Percentiles rank a stretch among this genome's conserved stretches.
These are phyloP conservation scores for Caenorhabditis remanei DNA, from an alignment of 1,140 invertebrate genomes.

Conservation along the genomic window DNA sequence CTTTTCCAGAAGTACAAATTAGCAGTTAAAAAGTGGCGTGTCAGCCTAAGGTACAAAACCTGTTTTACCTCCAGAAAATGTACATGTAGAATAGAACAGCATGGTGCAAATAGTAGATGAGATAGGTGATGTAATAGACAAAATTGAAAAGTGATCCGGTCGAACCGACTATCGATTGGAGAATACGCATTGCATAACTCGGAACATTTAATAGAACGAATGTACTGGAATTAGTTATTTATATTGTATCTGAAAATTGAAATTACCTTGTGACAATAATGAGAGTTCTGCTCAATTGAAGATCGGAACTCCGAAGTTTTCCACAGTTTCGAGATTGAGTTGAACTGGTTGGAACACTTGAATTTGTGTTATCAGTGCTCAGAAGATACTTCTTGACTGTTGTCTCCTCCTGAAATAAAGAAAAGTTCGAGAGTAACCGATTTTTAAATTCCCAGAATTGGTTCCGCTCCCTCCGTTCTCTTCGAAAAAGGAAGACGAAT, in stretches of 20 bases:
- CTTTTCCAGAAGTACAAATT: too few species aligned
- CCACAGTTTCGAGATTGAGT: slow-evolving; percentile 68
- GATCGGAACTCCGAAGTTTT: slow-evolving; percentile 74
- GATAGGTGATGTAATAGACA: slow-evolving; percentile 74
- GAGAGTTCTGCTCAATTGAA: slow-evolving; percentile 75
- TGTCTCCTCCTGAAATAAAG: slow-evolving; percentile 70
- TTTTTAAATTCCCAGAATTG: too few species aligned
- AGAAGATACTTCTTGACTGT: slow-evolving; percentile 60
- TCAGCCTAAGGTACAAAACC: too few species aligned
- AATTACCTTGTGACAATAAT: slow-evolving; percentile 76
- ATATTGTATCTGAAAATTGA: not conserved
- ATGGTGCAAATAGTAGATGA: slow-evolving; percentile 77
- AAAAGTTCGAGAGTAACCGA: not conserved
- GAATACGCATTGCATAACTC: slow-evolving; percentile 74
- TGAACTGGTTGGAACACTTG: slow-evolving; percentile 24
- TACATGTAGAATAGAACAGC: slow-evolving; percentile 78
- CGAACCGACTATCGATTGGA: slow-evolving; percentile 67
- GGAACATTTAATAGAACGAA: slow-evolving; percentile 77
- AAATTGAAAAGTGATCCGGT: slow-evolving; percentile 69
- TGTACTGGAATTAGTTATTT: slow-evolving; percentile 69
- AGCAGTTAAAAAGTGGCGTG: too few species aligned
- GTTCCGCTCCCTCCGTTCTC: too few species aligned
- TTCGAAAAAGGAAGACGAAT: too few species aligned
- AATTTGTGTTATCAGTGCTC: slow-evolving; percentile 19
- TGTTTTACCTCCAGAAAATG: slow-evolving; percentile 72